Percentiles rank a stretch among this genome's conserved stretches.
phyloP scores from a whole-genome alignment of 2,113 vertebrate genomes.

The Columba janthina region DNA sequence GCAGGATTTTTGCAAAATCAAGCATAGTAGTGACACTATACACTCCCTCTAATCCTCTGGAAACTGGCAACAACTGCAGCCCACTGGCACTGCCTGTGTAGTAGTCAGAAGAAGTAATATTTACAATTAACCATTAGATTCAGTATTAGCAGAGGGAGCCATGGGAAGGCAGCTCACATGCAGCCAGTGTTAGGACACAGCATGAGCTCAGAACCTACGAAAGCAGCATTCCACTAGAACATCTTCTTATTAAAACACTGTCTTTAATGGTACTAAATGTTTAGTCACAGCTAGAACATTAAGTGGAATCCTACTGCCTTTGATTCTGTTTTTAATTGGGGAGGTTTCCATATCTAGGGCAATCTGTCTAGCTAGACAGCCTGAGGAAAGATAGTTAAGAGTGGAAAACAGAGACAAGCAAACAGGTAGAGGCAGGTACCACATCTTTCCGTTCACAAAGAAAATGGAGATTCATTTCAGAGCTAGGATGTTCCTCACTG shows the following conservation, averaged over 20 bases:
- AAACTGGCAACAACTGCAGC: not conserved
- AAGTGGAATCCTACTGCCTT: not conserved
- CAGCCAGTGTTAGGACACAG: not conserved
- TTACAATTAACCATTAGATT: not conserved
- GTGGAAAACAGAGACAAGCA: not conserved
- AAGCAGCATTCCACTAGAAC: not conserved
- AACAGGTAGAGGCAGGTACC: not conserved
- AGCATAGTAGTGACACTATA: not conserved
- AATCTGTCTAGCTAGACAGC: not conserved
- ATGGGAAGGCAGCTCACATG: not conserved
- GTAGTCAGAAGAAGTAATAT: not conserved
- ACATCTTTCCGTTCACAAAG: not conserved
- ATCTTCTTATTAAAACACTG: not conserved
- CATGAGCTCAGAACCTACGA: not conserved
- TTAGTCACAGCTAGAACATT: not conserved
- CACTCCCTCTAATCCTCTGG: not conserved
- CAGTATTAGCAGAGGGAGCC: not conserved
- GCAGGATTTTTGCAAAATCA: not conserved
- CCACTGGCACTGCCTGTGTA: not conserved
- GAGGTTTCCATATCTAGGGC: not conserved
- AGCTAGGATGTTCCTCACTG: not conserved
- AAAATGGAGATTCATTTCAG: not conserved
- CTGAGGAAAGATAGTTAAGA: not conserved
- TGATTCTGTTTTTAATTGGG: not conserved
- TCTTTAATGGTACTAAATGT: not conserved